A percentile compares a stretch with the other conserved stretches of the same genome.
Evolutionary conservation across 2,888 invertebrate species (phyloP).

Genomic region (Perizoma flavofasciatum): DNA sequence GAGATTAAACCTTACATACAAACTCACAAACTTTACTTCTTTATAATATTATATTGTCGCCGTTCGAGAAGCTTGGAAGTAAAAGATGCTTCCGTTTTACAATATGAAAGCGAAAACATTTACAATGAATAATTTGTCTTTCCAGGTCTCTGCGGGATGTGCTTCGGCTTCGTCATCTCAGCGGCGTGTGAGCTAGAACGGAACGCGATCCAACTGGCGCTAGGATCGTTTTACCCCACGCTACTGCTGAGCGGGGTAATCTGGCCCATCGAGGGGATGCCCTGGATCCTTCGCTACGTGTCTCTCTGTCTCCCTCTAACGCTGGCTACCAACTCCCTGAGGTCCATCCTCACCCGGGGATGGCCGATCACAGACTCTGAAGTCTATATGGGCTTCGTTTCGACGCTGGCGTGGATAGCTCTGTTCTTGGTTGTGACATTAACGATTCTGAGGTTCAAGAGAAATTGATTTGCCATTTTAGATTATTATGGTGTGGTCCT

Average conservation of each 20-base stretch:
- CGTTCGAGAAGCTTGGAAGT: too few species aligned
- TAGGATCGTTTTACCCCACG: slow-evolving; percentile 98
- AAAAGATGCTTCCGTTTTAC: too few species aligned
- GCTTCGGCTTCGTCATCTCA: slow-evolving; percentile 97
- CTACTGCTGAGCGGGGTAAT: slow-evolving; percentile 96
- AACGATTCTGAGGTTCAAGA: slow-evolving; percentile 91
- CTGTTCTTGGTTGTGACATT: slow-evolving; percentile 91
- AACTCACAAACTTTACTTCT: too few species aligned
- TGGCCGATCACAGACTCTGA: slow-evolving; percentile 92
- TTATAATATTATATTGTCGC: too few species aligned
- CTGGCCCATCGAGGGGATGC: slow-evolving; percentile 99
- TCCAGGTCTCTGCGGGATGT: slow-evolving; percentile 95
- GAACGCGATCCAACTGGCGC: slow-evolving; percentile 95
- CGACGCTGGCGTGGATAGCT: slow-evolving; percentile 93
- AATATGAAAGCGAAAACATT: too few species aligned
- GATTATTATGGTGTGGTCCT: slow-evolving; percentile 31
- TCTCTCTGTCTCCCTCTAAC: slow-evolving; percentile 94
- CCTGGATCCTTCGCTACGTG: slow-evolving; percentile 91
- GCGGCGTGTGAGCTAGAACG: slow-evolving; percentile 95
- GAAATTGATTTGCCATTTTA: slow-evolving; percentile 82
- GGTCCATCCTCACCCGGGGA: slow-evolving; percentile 94
- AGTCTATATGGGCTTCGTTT: slow-evolving; percentile 94
- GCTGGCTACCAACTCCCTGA: slow-evolving; percentile 94
- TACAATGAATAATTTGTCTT: slow-evolving; percentile 1
- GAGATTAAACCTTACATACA: too few species aligned